These are phyloP conservation scores for Myiopsitta monachus DNA, from an alignment of 2,113 vertebrate genomes.

Conservation along the genomic window DNA sequence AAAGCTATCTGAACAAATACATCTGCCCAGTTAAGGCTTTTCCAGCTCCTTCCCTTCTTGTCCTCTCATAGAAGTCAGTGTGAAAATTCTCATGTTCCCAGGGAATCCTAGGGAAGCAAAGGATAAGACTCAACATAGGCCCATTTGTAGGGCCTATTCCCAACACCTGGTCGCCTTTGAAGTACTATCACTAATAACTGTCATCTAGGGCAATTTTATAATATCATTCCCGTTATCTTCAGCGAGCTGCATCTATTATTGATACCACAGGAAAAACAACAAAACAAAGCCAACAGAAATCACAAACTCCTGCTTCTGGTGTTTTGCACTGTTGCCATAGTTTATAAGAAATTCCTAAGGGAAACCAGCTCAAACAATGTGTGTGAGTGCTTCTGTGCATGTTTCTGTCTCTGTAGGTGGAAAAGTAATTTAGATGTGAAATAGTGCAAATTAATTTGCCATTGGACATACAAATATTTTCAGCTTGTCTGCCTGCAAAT, in stretches of 20 bases:
- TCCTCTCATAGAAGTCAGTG: background rate
- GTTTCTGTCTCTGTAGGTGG: background rate
- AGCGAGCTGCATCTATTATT: background rate
- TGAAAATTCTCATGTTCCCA: background rate
- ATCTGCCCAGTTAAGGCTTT: background rate
- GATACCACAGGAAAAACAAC: background rate
- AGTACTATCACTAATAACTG: background rate
- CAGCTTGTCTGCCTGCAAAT: conserved; percentile 11
- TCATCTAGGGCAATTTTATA: background rate
- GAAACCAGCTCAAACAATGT: background rate
- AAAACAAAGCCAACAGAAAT: background rate
- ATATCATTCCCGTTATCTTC: background rate
- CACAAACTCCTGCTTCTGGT: background rate
- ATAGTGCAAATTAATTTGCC: background rate
- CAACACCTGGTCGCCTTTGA: background rate
- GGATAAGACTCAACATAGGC: background rate
- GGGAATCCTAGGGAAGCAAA: background rate
- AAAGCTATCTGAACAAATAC: background rate
- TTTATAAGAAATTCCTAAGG: background rate
- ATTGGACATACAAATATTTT: conserved; percentile 15
- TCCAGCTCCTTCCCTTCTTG: background rate
- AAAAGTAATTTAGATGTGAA: conserved; percentile 39
- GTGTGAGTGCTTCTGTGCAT: background rate
- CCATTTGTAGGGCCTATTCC: background rate
- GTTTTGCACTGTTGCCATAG: background rate